Conservation (phyloP, 1,140 invertebrate genomes). For the Arion vulgaris region DNA sequence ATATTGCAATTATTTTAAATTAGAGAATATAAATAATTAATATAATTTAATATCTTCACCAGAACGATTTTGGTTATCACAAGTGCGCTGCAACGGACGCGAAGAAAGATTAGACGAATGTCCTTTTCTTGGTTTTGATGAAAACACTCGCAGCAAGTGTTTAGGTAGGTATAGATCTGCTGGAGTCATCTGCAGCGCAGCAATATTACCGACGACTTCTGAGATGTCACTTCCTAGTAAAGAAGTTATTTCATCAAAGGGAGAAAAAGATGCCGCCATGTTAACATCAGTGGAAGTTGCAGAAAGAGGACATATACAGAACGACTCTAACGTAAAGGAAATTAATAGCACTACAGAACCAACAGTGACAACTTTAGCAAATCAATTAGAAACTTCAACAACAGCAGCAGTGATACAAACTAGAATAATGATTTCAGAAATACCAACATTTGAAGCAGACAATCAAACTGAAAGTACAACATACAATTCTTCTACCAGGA, state of each 20-base stretch:
- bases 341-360: not conserved
- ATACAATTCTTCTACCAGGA: not conserved
- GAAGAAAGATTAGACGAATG: constrained; percentile 40
- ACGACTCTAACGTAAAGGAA: not conserved
- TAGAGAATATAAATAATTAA: too few species aligned
- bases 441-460: not conserved
- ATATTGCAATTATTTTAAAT: too few species aligned
- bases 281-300: not conserved
- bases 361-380: not conserved
- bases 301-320: too few species aligned
- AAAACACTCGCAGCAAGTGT: constrained; percentile 21
- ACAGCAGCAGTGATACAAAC: not conserved
- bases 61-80: constrained; percentile 43
- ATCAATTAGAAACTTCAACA: not conserved
- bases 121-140: constrained; percentile 27
- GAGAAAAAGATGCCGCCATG: constrained; percentile 23
- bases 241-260: constrained; percentile 13
- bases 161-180: constrained; percentile 30
- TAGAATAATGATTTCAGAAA: not conserved
- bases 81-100: constrained; percentile 39
- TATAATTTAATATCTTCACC: constrained; percentile 7
- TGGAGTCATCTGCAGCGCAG: constrained; percentile 38
- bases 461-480: not conserved
- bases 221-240: not conserved
- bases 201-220: not conserved